A percentile compares a stretch with the other conserved stretches of the same genome.
These are phyloP conservation scores for Gymnoscopelus braueri DNA, from an alignment of 2,797 vertebrate genomes.

Conservation along the genomic window DNA sequence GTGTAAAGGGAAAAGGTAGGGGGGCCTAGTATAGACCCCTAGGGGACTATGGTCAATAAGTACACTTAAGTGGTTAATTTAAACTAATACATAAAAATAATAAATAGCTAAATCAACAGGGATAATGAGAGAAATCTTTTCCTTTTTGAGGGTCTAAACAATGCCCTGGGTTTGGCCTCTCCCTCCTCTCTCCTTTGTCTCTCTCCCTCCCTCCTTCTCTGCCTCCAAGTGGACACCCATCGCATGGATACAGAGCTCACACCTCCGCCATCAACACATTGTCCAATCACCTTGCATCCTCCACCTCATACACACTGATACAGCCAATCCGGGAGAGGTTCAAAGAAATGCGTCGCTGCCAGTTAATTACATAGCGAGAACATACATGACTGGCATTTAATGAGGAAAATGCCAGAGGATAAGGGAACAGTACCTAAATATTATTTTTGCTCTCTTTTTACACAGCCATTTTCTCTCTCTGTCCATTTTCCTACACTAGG, in stretches of 20 bases:
- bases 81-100: too few relatives aligned
- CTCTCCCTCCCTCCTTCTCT: constrained; percentile 47
- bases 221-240: constrained; percentile 68
- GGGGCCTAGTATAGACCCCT: too few relatives aligned
- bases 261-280: constrained; percentile 70
- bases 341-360: constrained; percentile 60
- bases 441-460: constrained; percentile 23
- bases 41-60: too few relatives aligned
- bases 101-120: neutral
- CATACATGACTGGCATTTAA: constrained; percentile 81
- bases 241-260: constrained; percentile 82
- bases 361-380: constrained; percentile 76
- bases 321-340: constrained; percentile 67
- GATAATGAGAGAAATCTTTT: constrained; percentile 9
- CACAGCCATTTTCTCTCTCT: constrained; percentile 7
- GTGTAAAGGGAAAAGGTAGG: too few relatives aligned
- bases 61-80: too few relatives aligned
- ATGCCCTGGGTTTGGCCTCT: constrained; percentile 23
- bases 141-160: constrained; percentile 22
- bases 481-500: constrained; percentile 19
- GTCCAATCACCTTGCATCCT: constrained; percentile 80
- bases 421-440: constrained; percentile 46
- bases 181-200: constrained; percentile 31
- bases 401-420: constrained; percentile 58
- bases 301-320: constrained; percentile 54